phyloP scores from a whole-genome alignment of 2,888 invertebrate species.

The Cryptus viduatorius region DNA sequence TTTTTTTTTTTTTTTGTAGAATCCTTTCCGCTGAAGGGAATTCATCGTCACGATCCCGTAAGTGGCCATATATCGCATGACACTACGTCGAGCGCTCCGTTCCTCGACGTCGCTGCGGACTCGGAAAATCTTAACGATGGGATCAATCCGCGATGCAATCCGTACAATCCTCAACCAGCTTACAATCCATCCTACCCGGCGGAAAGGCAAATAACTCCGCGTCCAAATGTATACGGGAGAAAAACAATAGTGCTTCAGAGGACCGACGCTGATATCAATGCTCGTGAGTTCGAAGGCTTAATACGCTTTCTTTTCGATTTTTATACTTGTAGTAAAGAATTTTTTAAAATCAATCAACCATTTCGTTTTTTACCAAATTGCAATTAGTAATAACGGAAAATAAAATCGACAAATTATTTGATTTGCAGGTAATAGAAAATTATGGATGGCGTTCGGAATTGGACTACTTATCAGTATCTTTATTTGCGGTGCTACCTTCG shows the following conservation, averaged over 20 bases:
- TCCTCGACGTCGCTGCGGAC: background rate
- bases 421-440: constrained; percentile 34
- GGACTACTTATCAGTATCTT: constrained; percentile 16
- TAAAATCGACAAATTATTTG: background rate
- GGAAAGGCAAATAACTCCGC: background rate
- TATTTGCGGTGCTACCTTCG: background rate
- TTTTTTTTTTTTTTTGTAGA: background rate
- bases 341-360: background rate
- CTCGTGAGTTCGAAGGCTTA: background rate
- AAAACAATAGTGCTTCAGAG: background rate
- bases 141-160: constrained; percentile 18
- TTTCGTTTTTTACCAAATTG: background rate
- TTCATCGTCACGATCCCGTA: background rate
- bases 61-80: background rate
- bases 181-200: constrained; percentile 29
- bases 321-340: background rate
- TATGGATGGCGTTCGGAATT: constrained; percentile 8
- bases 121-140: constrained; percentile 1
- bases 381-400: too few species aligned
- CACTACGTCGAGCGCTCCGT: background rate
- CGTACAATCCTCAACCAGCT: constrained; percentile 12
- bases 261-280: background rate
- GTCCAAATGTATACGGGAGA: constrained; percentile 4
- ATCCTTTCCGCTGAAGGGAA: background rate
- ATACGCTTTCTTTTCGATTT: background rate